Percentiles rank a stretch among this genome's conserved stretches.
Evolutionary conservation across 2,113 vertebrate genomes (phyloP).

Genomic region (Microcebus lehilahytsara): DNA sequence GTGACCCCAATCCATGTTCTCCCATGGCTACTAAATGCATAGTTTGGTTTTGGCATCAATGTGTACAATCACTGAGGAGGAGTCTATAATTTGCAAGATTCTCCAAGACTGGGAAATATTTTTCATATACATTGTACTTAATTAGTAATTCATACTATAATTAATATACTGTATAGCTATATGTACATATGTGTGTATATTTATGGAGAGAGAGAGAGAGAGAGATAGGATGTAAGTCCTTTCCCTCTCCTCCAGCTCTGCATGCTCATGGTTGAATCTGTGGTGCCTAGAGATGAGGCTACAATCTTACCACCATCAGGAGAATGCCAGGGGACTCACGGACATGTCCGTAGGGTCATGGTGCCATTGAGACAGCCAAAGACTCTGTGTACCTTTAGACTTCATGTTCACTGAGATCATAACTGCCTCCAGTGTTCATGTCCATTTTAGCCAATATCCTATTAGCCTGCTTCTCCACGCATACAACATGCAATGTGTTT

Average conservation of each 20-base stretch:
- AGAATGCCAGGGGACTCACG: neutral
- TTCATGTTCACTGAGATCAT: neutral
- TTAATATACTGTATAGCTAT: neutral
- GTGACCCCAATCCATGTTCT: too few species aligned
- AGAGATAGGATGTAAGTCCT: neutral
- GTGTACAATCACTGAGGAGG: neutral
- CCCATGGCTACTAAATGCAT: neutral
- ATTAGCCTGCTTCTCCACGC: neutral
- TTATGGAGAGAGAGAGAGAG: neutral
- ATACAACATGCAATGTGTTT: neutral
- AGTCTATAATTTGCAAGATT: neutral
- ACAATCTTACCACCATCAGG: neutral
- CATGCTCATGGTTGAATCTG: neutral
- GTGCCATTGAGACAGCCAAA: too few species aligned
- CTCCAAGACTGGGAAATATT: neutral
- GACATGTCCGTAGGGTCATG: neutral
- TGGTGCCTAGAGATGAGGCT: neutral
- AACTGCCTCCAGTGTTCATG: neutral
- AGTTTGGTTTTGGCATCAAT: neutral
- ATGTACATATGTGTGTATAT: neutral
- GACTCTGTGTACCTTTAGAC: neutral
- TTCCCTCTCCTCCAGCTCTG: neutral
- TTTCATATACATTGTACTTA: neutral
- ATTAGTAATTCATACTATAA: neutral
- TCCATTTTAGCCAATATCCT: neutral